Evolutionary conservation across 2,113 vertebrate species (phyloP).

Genomic region (Procavia capensis): DNA sequence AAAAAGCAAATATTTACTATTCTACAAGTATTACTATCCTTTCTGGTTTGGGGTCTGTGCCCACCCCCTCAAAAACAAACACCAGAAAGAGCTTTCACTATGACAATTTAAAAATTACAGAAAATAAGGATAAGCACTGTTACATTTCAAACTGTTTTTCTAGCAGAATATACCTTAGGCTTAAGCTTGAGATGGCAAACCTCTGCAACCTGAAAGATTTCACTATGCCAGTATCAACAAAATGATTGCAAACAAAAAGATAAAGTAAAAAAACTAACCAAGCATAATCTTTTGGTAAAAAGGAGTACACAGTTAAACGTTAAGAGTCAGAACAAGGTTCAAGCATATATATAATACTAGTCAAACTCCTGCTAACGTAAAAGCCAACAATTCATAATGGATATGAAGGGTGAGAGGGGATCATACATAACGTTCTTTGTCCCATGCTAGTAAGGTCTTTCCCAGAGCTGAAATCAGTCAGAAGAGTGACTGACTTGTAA

Average conservation of each 20-base stretch:
- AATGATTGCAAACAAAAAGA: conserved; percentile 47
- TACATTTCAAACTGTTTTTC: conserved; percentile 18
- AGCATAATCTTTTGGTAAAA: neutral
- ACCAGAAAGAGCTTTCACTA: neutral
- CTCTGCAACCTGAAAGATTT: conserved; percentile 23
- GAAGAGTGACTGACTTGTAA: neutral
- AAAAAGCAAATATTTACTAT: conserved; percentile 28
- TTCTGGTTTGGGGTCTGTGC: neutral
- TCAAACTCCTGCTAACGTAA: neutral
- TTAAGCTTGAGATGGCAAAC: conserved; percentile 38
- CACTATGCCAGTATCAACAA: conserved; percentile 19
- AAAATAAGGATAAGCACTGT: neutral
- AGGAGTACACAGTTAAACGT: neutral
- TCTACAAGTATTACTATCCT: conserved; percentile 33
- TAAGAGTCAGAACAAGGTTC: neutral
- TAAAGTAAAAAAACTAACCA: conserved; percentile 39
- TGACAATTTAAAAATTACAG: neutral
- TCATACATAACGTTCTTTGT: neutral
- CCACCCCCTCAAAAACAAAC: neutral
- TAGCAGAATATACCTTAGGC: neutral
- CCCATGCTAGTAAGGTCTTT: neutral
- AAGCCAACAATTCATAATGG: neutral
- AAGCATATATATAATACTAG: neutral
- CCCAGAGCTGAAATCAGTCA: neutral
- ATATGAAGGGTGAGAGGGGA: neutral